These are phyloP conservation scores for Leptinotarsa rubiginosa DNA, from an alignment of 2,888 invertebrate species.

Conservation along the genomic window DNA sequence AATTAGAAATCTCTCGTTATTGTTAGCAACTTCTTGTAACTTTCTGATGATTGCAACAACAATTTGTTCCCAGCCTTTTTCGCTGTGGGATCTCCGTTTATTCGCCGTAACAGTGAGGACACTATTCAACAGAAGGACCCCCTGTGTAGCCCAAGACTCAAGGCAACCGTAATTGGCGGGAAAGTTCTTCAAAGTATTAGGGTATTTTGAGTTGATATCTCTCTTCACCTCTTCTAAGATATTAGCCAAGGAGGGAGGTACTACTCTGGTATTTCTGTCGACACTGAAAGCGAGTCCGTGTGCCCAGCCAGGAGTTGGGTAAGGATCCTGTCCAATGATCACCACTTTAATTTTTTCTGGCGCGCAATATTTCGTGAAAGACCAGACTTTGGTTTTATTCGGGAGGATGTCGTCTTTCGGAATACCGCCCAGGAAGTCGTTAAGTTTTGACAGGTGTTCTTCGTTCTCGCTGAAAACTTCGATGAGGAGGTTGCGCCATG, in stretches of 20 bases:
- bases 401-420: conserved; percentile 19
- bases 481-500: conserved; percentile 3
- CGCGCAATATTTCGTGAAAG: conserved; percentile 20
- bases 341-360: conserved; percentile 22
- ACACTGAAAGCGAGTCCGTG: conserved; percentile 23
- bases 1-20: conserved; percentile 12
- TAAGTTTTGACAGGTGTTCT: conserved; percentile 1
- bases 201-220: conserved; percentile 18
- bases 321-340: conserved; percentile 28
- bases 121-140: conserved; percentile 22
- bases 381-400: conserved; percentile 11
- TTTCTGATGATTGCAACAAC: background rate
- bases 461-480: conserved; percentile 25
- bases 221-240: conserved; percentile 25
- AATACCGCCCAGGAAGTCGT: conserved; percentile 7
- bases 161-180: conserved; percentile 17
- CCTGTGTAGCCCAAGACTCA: conserved; percentile 24
- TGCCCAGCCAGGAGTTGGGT: conserved; percentile 17
- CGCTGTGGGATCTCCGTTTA: conserved; percentile 16
- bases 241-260: conserved; percentile 11
- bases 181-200: background rate
- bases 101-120: conserved; percentile 20
- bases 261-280: conserved; percentile 13
- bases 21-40: conserved; percentile 6
- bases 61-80: conserved; percentile 25